These are phyloP conservation scores for Aphaenogaster ashmeadi DNA, from an alignment of 1,140 invertebrate species.

Conservation along the genomic window DNA sequence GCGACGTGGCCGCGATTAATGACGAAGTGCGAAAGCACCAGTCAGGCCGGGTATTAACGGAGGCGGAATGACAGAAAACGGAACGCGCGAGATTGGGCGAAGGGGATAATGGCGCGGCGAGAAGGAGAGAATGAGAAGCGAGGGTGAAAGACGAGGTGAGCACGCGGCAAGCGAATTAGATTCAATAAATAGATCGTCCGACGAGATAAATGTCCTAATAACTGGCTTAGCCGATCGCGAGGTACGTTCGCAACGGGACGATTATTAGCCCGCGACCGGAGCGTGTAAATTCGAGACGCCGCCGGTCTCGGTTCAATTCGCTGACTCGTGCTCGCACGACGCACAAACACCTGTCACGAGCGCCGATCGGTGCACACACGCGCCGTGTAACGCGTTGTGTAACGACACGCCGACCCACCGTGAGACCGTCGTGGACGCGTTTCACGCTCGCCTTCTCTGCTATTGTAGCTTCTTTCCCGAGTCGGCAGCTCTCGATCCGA, in stretches of 20 bases:
- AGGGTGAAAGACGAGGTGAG: background rate
- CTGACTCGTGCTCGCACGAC: constrained; percentile 26
- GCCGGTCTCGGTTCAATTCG: constrained; percentile 15
- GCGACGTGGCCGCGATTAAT: constrained; percentile 61
- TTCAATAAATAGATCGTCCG: constrained; percentile 67
- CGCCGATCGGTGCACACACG: constrained; percentile 14
- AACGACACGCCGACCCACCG: constrained; percentile 66
- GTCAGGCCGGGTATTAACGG: constrained; percentile 31
- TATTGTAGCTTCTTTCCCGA: constrained; percentile 40
- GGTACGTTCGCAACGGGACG: background rate
- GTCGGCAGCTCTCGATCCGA: constrained; percentile 27
- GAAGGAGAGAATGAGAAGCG: background rate
- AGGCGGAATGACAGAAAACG: constrained; percentile 47
- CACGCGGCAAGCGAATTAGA: constrained; percentile 11
- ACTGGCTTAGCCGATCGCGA: constrained; percentile 42
- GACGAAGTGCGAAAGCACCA: constrained; percentile 31
- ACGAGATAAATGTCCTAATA: constrained; percentile 49
- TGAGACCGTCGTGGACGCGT: constrained; percentile 67
- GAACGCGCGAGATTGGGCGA: constrained; percentile 37
- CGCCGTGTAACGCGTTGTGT: constrained; percentile 59
- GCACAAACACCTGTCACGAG: constrained; percentile 65
- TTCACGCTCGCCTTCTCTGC: constrained; percentile 59
- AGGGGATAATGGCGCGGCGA: constrained; percentile 24
- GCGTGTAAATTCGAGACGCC: constrained; percentile 45
- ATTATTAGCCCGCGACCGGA: constrained; percentile 56